Evolutionary conservation across 2,888 invertebrate genomes (phyloP), one percentile per base, ranked within the genome.

Genomic region (Noctua janthe): DNA sequence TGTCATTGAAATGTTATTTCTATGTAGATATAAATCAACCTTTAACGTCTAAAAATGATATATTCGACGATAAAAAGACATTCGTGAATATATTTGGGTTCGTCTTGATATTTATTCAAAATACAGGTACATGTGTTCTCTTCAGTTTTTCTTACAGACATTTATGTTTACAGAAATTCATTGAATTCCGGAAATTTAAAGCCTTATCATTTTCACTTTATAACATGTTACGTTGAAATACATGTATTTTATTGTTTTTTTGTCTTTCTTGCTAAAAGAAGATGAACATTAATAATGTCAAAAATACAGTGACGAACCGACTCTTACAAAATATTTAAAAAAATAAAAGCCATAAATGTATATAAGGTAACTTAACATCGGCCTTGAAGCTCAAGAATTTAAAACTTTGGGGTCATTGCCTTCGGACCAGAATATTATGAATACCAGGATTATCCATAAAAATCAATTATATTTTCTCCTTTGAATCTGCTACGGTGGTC

Each of bases 11-110:
- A 93, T 94, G 92, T 92, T 94, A 93, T 93, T 94, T 93, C 91
- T 89, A 87, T 90, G 89, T 87, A 89, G 89, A 90, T 87, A 93
- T 95, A 95, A 94, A 95, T 95, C 94, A 94, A 91, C 92, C 91
- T 81, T 92, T 93, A 92, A 92, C 93, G 94, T 94, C 94, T 91
- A 92, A 93, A 94, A 92, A 92, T 94, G 94, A 95, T 94, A 95
- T 94, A 95, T 94, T 91, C 90, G 91, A 91, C 93, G 93, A 94
- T 95, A 94, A 95, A 94, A 92, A 91, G 94, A 94, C 94, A 94
- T 91, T 92, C 91, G 90, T 94, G 94, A 94, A 95, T 94, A 95
- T 93, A 94, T 94, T 91, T 88, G 90, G 92, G 92, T 90, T 89
- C 91, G 88, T 87, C 89, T 92, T 92, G 94, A 94, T 93, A 91